Conservation (phyloP, 2,888 invertebrate species). For the Arctia plantaginis region DNA sequence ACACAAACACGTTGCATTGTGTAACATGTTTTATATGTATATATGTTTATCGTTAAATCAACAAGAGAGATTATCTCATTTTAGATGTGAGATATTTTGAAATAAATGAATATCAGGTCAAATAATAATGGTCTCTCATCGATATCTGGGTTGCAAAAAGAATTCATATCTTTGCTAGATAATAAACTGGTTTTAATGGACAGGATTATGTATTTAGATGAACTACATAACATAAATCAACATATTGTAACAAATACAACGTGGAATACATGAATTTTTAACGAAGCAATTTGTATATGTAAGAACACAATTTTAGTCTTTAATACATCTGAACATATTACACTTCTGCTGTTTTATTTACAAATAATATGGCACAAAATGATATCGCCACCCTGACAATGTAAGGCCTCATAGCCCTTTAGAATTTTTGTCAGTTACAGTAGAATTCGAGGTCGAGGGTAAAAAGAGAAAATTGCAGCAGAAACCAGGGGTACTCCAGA, state of each 20-base stretch:
- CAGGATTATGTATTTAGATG: constrained; percentile 43
- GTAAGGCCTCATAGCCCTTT: no score
- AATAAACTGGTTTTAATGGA: constrained; percentile 40
- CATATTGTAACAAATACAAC: constrained; percentile 27
- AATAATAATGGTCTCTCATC: constrained; percentile 7
- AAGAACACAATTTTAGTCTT: neutral
- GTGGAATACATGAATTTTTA: neutral
- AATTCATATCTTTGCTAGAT: constrained; percentile 34
- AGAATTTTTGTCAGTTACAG: no score
- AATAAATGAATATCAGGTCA: constrained; percentile 4
- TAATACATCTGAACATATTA: neutral
- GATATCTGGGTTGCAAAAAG: constrained; percentile 41
- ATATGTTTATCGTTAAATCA: neutral
- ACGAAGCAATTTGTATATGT: neutral
- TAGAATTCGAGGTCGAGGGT: no score
- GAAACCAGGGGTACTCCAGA: no score
- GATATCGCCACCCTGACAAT: no score
- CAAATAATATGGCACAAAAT: neutral
- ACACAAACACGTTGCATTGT: neutral
- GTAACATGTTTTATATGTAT: neutral
- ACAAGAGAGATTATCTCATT: neutral
- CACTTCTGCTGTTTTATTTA: neutral
- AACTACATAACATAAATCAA: constrained; percentile 33
- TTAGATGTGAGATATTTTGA: constrained; percentile 4
- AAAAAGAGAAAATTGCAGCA: no score